Base-by-base conservation (phyloP, 1,140 invertebrate genomes). In the Dysdera silvatica region DNA sequence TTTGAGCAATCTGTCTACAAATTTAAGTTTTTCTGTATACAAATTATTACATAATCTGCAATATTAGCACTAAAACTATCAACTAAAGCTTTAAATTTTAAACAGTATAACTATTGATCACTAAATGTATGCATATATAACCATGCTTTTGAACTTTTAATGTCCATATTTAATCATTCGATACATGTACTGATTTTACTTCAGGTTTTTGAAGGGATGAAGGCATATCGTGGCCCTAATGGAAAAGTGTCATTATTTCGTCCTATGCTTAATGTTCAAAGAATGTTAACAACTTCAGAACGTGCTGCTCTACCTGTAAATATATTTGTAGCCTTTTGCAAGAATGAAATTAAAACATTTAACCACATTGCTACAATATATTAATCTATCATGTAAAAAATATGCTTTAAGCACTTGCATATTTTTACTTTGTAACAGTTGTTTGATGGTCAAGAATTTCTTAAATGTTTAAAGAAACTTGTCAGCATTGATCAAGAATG, bases 401-500 rank as follows among this genome's bases (percentile, higher is more conserved):
- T n/a, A n/a, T n/a, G n/a, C n/a, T n/a, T n/a, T n/a, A n/a, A n/a
- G n/a, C n/a, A n/a, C n/a, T n/a, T n/a, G n/a, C n/a, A n/a, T n/a
- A n/a, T n/a, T 49, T 8, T 49, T 31, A 59, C 29, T 31, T 56
- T 58, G 43, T 67, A 73, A 40, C 63, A 82, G 81, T 84, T 82
- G 53, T 99, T 99, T 79, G 88, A 95, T 75, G 83, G 83, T 1
- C 78, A 84, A 16, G 94, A 99, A 75, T 78, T 98, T 61, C 83
- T 96, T 16, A 84, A 88, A 74, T 93, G 93, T 70, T 80, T 99
- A 14, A 84, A 84, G 69, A 83, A 91, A 69, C 80, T 99, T 41
- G 80, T 99, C 49, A 82, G 83, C 71, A 87, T 98, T 62, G 97
- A 99, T 73, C 86, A 90, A 71, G 92, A 97, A 77, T 99, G 95